Conservation (phyloP, 2,113 vertebrate genomes). For the Sminthopsis crassicaudata region DNA sequence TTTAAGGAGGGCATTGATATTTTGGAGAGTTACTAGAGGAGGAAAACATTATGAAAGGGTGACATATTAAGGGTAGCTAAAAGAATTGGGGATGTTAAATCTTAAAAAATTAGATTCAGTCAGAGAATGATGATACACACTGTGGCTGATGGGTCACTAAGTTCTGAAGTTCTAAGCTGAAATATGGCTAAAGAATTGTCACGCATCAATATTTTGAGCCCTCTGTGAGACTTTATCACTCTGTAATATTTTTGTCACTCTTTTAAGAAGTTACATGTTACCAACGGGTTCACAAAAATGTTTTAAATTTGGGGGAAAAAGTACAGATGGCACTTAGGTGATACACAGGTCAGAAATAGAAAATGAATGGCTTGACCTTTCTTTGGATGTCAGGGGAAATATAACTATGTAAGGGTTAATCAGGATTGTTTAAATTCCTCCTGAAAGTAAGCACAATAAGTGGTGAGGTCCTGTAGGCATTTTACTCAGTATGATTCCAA, state of each 20-base stretch:
- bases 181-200: not conserved
- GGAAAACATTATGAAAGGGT: not conserved
- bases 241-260: not conserved
- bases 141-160: not conserved
- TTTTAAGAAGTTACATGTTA: not conserved
- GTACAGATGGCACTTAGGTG: not conserved
- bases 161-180: not conserved
- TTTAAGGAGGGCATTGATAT: not conserved
- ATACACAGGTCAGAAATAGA: not conserved
- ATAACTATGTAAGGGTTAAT: not conserved
- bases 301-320: not conserved
- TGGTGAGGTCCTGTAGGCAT: not conserved
- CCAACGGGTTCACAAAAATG: not conserved
- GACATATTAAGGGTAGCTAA: not conserved
- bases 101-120: not conserved
- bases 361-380: not conserved
- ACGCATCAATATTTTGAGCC: not conserved
- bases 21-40: not conserved
- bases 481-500: not conserved
- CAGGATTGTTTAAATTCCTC: not conserved
- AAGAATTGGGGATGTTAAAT: not conserved
- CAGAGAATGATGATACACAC: not conserved
- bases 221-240: not conserved
- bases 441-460: not conserved
- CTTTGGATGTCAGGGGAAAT: not conserved